Percentiles rank a stretch among this genome's conserved stretches.
Conservation (phyloP, 2,888 invertebrate genomes). For the Cosmia pyralina region DNA sequence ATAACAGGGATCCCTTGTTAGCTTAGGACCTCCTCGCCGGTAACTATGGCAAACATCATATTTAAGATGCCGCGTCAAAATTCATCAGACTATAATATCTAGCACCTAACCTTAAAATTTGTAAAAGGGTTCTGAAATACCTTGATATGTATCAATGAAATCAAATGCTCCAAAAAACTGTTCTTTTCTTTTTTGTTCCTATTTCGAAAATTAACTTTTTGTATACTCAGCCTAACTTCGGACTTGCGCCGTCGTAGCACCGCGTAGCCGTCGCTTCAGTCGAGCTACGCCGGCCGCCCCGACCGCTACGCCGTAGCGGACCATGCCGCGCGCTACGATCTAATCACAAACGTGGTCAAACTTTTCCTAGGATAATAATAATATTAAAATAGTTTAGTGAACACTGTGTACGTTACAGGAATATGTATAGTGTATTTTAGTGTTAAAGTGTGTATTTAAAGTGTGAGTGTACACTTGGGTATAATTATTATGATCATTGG, state of each 20-base stretch:
- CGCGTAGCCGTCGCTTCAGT: conserved; percentile 77
- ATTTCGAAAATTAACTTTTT: conserved; percentile 60
- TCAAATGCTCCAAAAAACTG: conserved; percentile 38
- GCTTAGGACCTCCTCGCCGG: conserved; percentile 57
- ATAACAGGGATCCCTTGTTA: conserved; percentile 57
- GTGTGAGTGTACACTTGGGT: conserved; percentile 73
- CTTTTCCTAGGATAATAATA: conserved; percentile 63
- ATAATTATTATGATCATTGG: conserved; percentile 72
- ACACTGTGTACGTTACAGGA: conserved; percentile 63
- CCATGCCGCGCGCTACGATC: conserved; percentile 71
- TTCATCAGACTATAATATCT: conserved; percentile 40
- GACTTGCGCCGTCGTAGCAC: conserved; percentile 81
- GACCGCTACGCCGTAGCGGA: conserved; percentile 77
- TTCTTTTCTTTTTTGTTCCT: conserved; percentile 51
- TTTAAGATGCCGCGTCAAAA: conserved; percentile 46
- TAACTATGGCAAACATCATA: conserved; percentile 48
- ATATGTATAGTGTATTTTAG: conserved; percentile 68
- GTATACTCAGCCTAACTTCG: conserved; percentile 67
- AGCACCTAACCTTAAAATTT: conserved; percentile 4
- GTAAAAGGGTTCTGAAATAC: background rate
- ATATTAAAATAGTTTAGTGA: conserved; percentile 60
- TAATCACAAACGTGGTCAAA: conserved; percentile 65
- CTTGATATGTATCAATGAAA: conserved; percentile 23
- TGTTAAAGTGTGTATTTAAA: conserved; percentile 69
- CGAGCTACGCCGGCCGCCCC: conserved; percentile 79